A percentile compares a stretch with the other conserved stretches of the same genome.
These are phyloP conservation scores for Meloe dianella DNA, from an alignment of 2,888 invertebrate species.

Conservation along the genomic window DNA sequence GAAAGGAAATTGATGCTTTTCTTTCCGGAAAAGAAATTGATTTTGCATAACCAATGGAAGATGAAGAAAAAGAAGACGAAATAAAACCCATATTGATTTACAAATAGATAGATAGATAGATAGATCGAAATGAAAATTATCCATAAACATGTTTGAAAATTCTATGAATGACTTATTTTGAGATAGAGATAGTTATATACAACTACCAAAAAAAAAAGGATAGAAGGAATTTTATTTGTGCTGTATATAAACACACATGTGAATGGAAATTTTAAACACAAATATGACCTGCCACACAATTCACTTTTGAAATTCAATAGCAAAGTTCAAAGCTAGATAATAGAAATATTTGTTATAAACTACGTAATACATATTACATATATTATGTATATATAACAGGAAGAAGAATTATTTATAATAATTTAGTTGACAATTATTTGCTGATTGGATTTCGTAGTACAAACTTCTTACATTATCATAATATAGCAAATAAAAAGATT, in stretches of 20 bases:
- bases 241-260: too few relatives aligned
- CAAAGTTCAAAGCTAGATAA: slow-evolving; percentile 10
- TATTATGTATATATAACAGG: neutral
- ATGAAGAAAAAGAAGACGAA: too few relatives aligned
- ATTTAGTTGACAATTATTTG: neutral
- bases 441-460: neutral
- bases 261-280: slow-evolving; percentile 2
- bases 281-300: slow-evolving; percentile 5
- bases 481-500: too few relatives aligned
- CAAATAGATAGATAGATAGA: too few relatives aligned
- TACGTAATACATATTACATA: neutral
- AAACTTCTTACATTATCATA: neutral
- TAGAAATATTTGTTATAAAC: neutral
- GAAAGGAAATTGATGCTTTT: neutral
- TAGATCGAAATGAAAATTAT: neutral
- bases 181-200: too few relatives aligned
- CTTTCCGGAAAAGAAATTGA: neutral
- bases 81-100: too few relatives aligned
- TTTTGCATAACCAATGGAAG: neutral
- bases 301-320: slow-evolving; percentile 8
- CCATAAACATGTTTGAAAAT: neutral
- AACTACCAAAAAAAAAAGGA: neutral
- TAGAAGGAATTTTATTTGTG: too few relatives aligned
- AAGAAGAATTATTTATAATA: neutral
- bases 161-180: neutral